Conservation (phyloP, 1,140 invertebrate species). For the Trichomalopsis sarcophagae region DNA sequence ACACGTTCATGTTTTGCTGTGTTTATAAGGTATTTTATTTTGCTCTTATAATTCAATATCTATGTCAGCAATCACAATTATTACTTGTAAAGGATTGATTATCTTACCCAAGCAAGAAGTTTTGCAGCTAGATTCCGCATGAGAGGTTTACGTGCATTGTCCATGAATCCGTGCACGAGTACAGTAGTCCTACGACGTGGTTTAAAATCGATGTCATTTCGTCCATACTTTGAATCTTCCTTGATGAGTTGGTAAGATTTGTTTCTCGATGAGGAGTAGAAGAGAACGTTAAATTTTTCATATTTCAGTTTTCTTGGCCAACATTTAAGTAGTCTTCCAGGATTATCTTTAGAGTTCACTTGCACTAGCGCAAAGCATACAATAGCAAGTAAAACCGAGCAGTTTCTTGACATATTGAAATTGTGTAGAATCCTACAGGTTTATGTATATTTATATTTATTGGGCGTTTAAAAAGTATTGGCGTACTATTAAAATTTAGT, state of each 20-base stretch:
- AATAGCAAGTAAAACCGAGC: neutral
- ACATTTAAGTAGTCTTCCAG: neutral
- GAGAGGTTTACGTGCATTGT: neutral
- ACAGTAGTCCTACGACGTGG: slow-evolving; percentile 11
- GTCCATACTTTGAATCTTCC: neutral
- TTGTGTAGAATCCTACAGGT: too few species aligned
- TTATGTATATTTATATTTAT: too few species aligned
- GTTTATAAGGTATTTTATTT: slow-evolving; percentile 12
- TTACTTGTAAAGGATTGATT: too few species aligned
- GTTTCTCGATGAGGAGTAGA: slow-evolving; percentile 31
- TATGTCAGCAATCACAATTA: too few species aligned
- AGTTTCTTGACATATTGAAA: neutral
- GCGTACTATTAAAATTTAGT: too few species aligned
- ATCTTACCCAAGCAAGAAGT: slow-evolving; percentile 23
- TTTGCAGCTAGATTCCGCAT: neutral
- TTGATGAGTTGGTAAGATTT: neutral
- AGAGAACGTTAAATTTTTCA: neutral
- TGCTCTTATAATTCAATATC: neutral
- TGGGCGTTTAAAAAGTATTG: too few species aligned
- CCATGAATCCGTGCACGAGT: slow-evolving; percentile 3
- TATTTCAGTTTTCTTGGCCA: neutral
- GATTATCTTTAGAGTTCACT: neutral
- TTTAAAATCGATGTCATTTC: neutral
- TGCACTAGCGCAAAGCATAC: too few species aligned
- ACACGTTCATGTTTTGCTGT: slow-evolving; percentile 19